Conservation (phyloP, 2,888 invertebrate genomes). For the Tipula confusa region DNA sequence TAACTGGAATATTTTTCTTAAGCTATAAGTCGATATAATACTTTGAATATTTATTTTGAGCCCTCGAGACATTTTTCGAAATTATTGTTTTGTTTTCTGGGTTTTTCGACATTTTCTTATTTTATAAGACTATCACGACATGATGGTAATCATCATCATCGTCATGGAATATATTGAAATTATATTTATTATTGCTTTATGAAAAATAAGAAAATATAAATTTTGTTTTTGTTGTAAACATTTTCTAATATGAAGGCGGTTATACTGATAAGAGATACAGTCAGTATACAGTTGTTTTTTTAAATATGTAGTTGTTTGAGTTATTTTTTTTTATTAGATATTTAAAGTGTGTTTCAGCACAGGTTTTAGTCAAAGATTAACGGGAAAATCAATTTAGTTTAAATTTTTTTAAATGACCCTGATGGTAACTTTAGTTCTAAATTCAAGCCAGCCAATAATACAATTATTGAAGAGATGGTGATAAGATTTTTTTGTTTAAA, state of each 20-base stretch:
- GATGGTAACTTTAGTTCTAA: too few relatives aligned
- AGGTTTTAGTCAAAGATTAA: too few relatives aligned
- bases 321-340: too few relatives aligned
- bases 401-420: too few relatives aligned
- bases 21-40: constrained; percentile 14
- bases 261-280: background rate
- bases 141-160: background rate
- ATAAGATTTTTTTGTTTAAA: too few relatives aligned
- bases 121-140: background rate
- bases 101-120: background rate
- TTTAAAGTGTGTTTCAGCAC: too few relatives aligned
- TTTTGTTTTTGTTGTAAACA: background rate
- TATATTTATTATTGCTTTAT: background rate
- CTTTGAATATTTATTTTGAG: background rate
- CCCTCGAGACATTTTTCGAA: background rate
- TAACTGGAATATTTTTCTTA: background rate
- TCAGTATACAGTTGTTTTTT: background rate
- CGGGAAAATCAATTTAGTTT: too few relatives aligned
- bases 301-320: too few relatives aligned
- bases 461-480: too few relatives aligned
- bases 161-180: background rate
- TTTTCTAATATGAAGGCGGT: constrained; percentile 20
- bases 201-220: background rate
- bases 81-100: background rate
- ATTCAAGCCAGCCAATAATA: too few relatives aligned